Conservation (phyloP, 2,888 invertebrate species). For the Brenthis ino region DNA sequence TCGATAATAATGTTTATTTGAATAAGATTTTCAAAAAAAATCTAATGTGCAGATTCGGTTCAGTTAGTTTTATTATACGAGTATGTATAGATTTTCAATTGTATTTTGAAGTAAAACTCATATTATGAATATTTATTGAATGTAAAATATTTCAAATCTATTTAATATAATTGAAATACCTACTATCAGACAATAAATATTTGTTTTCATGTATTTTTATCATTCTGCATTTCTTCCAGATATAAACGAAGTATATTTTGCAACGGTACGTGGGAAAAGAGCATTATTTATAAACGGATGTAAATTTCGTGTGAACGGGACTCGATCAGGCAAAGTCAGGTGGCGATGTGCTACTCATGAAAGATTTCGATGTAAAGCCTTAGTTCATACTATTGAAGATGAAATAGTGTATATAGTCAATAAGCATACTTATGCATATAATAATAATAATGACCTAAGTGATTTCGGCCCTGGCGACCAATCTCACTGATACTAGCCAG, state of each 20-base stretch:
- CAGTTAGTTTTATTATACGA: no score
- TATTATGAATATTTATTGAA: no score
- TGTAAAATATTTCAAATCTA: no score
- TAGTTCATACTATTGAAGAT: slow-evolving; percentile 52
- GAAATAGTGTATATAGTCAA: slow-evolving; percentile 49
- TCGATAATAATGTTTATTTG: no score
- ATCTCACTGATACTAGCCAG: no score
- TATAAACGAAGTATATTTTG: slow-evolving; percentile 41
- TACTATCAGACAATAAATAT: background rate
- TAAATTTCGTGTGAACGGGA: slow-evolving; percentile 50
- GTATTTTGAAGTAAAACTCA: no score
- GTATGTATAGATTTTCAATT: no score
- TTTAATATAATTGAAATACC: no score
- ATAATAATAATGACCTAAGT: background rate
- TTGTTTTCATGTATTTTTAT: slow-evolving; percentile 12
- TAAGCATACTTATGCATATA: slow-evolving; percentile 43
- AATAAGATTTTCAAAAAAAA: no score
- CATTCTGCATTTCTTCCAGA: slow-evolving; percentile 31
- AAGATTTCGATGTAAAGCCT: slow-evolving; percentile 50
- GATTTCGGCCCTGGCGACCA: no score
- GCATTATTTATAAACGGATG: slow-evolving; percentile 47
- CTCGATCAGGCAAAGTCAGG: slow-evolving; percentile 45
- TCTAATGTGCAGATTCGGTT: no score
- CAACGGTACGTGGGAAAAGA: slow-evolving; percentile 46
- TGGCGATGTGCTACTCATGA: slow-evolving; percentile 59